These are phyloP conservation scores for Sterna hirundo DNA, from an alignment of 2,113 vertebrate species.

Conservation along the genomic window DNA sequence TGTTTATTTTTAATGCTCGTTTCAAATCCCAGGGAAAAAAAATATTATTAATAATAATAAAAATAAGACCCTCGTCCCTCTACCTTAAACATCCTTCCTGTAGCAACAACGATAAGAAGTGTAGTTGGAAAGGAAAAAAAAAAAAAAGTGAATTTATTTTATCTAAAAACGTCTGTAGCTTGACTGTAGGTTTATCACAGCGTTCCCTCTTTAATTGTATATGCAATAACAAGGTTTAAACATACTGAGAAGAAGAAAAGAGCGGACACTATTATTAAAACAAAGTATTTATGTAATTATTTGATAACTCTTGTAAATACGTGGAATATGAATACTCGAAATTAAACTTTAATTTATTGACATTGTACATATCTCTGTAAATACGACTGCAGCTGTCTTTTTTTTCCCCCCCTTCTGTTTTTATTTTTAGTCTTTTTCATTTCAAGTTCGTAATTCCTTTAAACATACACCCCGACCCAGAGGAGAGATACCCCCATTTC, in stretches of 20 bases:
- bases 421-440: slow-evolving; percentile 75
- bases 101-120: slow-evolving; percentile 13
- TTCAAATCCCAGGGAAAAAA: slow-evolving; percentile 65
- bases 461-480: slow-evolving; percentile 3
- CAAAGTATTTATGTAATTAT: slow-evolving; percentile 99
- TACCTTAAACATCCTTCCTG: not conserved
- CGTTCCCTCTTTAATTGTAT: slow-evolving; percentile 72
- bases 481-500: not conserved
- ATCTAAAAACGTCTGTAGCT: slow-evolving; percentile 61
- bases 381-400: slow-evolving; percentile 75
- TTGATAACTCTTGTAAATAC: slow-evolving; percentile 99
- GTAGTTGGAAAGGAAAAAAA: slow-evolving; percentile 33
- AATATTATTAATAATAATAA: not conserved
- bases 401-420: slow-evolving; percentile 64
- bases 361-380: slow-evolving; percentile 93
- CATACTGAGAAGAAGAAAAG: slow-evolving; percentile 72
- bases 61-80: not conserved
- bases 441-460: slow-evolving; percentile 72
- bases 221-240: slow-evolving; percentile 89
- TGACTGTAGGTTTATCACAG: slow-evolving; percentile 48
- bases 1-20: slow-evolving; percentile 55
- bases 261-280: slow-evolving; percentile 88
- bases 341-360: slow-evolving; percentile 99
- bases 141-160: slow-evolving; percentile 65
- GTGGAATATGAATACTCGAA: slow-evolving; percentile 90